A percentile compares a stretch with the other conserved stretches of the same genome.
Conservation (phyloP, 1,140 invertebrate genomes). For the Drosophila ohnishii region DNA sequence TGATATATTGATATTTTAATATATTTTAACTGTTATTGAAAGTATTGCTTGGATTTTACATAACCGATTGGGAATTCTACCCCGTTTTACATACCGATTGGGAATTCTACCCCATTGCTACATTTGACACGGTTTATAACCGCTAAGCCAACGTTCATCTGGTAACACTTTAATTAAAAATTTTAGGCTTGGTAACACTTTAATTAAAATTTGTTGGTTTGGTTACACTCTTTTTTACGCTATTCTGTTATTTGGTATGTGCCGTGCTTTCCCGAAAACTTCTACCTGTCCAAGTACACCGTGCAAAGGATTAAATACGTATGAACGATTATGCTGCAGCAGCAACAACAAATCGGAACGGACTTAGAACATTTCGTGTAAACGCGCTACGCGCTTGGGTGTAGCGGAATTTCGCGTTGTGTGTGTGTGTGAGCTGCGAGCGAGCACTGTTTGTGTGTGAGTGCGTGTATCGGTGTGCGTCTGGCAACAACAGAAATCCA, state of each 20-base stretch:
- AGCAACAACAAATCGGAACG: slow-evolving; percentile 33
- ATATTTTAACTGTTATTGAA: no score
- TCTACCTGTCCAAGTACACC: background rate
- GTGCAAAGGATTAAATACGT: slow-evolving; percentile 9
- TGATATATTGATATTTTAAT: no score
- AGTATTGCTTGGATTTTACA: no score
- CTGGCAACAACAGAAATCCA: slow-evolving; percentile 52
- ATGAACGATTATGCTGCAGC: slow-evolving; percentile 2
- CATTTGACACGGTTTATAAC: no score
- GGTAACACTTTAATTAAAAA: no score
- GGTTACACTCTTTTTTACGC: no score
- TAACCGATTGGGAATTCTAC: no score
- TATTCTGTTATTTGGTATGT: slow-evolving; percentile 77
- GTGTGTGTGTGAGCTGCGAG: slow-evolving; percentile 12
- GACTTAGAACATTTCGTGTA: slow-evolving; percentile 58
- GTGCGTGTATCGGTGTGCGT: slow-evolving; percentile 25
- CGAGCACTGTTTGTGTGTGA: slow-evolving; percentile 10
- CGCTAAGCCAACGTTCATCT: no score
- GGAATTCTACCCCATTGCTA: no score
- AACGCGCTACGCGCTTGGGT: slow-evolving; percentile 50
- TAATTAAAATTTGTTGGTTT: no score
- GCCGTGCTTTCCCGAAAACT: slow-evolving; percentile 3
- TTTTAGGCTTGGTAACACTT: no score
- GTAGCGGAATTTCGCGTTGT: slow-evolving; percentile 63
- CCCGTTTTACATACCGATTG: no score